phyloP scores from a whole-genome alignment of 1,140 invertebrate genomes.

The Halictus rubicundus region DNA sequence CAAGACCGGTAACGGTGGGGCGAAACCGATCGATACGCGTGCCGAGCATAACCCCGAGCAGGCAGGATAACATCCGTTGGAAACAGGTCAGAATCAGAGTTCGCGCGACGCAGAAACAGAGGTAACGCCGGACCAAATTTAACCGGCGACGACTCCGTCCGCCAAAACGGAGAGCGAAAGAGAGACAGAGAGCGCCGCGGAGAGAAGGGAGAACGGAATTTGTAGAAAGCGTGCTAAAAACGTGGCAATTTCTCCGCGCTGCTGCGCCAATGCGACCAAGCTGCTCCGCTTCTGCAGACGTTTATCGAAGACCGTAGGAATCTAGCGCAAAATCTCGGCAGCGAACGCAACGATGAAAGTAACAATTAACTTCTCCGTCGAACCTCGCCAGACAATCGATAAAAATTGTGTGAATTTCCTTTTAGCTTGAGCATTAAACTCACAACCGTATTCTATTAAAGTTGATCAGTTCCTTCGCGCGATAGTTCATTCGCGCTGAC shows the following conservation, averaged over 20 bases:
- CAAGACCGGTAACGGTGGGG: background rate
- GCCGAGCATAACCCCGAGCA: conserved; percentile 33
- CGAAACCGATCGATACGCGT: conserved; percentile 40
- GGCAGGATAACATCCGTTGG: conserved; percentile 33
- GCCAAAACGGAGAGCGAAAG: background rate
- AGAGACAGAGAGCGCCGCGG: background rate
- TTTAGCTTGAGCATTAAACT: too few relatives aligned
- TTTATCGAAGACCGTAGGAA: background rate
- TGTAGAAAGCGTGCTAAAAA: conserved; percentile 4
- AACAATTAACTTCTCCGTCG: too few relatives aligned
- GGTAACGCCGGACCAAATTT: background rate
- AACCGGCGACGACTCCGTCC: background rate
- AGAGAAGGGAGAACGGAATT: background rate
- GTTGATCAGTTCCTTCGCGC: too few relatives aligned
- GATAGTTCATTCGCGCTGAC: too few relatives aligned
- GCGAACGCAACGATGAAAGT: too few relatives aligned
- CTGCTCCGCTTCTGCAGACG: background rate
- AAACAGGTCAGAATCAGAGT: conserved; percentile 53
- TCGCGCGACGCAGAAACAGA: conserved; percentile 1
- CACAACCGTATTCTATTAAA: too few relatives aligned
- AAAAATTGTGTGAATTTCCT: too few relatives aligned
- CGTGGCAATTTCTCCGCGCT: background rate
- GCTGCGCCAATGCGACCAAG: background rate
- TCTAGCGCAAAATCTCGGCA: too few relatives aligned
- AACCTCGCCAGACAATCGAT: too few relatives aligned